phyloP scores from a whole-genome alignment of 2,888 invertebrate genomes.

The Caenorhabditis parvicauda region DNA sequence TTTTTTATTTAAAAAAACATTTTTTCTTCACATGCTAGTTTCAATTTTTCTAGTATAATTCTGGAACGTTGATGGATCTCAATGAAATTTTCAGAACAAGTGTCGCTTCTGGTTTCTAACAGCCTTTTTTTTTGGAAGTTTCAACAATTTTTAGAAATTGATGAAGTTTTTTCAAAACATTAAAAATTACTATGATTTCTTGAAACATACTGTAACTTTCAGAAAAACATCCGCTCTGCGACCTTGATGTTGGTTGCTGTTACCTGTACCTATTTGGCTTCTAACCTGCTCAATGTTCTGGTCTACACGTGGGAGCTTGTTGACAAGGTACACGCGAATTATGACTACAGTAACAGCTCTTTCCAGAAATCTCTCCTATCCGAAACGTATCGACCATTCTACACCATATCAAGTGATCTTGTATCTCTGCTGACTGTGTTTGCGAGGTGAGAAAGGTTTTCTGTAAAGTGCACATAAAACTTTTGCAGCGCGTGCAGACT shows the following conservation, averaged over 20 bases:
- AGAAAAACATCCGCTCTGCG: constrained; percentile 57
- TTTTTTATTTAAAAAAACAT: neutral
- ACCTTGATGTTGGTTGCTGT: constrained; percentile 58
- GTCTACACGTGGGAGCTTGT: constrained; percentile 54
- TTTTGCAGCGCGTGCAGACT: constrained; percentile 42
- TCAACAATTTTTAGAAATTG: too few species aligned
- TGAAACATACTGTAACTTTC: constrained; percentile 14
- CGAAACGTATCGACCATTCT: constrained; percentile 45
- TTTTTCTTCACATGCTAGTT: neutral
- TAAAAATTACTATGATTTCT: too few species aligned
- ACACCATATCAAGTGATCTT: constrained; percentile 53
- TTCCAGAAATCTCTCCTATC: constrained; percentile 32
- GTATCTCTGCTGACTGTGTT: constrained; percentile 52
- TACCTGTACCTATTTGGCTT: constrained; percentile 53
- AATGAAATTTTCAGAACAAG: neutral
- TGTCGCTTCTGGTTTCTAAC: neutral
- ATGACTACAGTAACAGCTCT: neutral
- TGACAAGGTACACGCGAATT: constrained; percentile 28
- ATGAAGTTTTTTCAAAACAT: too few species aligned
- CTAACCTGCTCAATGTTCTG: constrained; percentile 54
- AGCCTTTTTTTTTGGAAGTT: too few species aligned
- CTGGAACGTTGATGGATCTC: too few species aligned
- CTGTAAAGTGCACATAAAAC: neutral
- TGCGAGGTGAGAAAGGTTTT: constrained; percentile 17
- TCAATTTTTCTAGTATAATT: too few species aligned